Evolutionary conservation across 2,888 invertebrate genomes (phyloP).

Genomic region (Drosophila pegasa): DNA sequence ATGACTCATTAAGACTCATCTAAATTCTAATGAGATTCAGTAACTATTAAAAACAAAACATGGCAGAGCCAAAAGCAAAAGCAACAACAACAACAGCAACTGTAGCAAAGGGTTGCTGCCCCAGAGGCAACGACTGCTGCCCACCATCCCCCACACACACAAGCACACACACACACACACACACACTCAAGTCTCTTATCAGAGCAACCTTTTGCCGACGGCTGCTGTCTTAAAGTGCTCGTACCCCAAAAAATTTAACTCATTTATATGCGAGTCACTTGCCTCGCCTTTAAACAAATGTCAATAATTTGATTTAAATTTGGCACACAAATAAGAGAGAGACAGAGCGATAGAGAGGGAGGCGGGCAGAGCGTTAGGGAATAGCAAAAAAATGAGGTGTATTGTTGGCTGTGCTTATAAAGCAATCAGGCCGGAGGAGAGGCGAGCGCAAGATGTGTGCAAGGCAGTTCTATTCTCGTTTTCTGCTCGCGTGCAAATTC

Average conservation of each 20-base stretch:
- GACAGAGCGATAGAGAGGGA: slow-evolving; percentile 1
- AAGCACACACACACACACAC: not conserved
- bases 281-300: slow-evolving; percentile 74
- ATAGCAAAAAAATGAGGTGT: slow-evolving; percentile 29
- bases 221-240: slow-evolving; percentile 56
- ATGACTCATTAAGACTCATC: slow-evolving; percentile 85
- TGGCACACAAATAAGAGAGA: slow-evolving; percentile 44
- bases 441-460: slow-evolving; percentile 9
- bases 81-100: slow-evolving; percentile 36
- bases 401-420: slow-evolving; percentile 58
- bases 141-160: not conserved
- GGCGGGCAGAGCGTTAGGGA: not conserved
- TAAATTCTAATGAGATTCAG: slow-evolving; percentile 85
- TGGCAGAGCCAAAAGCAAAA: slow-evolving; percentile 53
- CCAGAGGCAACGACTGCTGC: slow-evolving; percentile 37
- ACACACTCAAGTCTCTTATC: slow-evolving; percentile 58
- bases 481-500: slow-evolving; percentile 78
- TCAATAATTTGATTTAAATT: slow-evolving; percentile 81
- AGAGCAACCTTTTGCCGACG: slow-evolving; percentile 44
- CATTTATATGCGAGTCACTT: slow-evolving; percentile 73
- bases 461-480: slow-evolving; percentile 51
- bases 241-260: slow-evolving; percentile 54
- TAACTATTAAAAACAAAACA: slow-evolving; percentile 83
- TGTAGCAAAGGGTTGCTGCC: slow-evolving; percentile 74
- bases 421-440: slow-evolving; percentile 57